These are phyloP conservation scores for Puntigrus tetrazona DNA, from an alignment of 2,113 vertebrate species.

Conservation along the genomic window DNA sequence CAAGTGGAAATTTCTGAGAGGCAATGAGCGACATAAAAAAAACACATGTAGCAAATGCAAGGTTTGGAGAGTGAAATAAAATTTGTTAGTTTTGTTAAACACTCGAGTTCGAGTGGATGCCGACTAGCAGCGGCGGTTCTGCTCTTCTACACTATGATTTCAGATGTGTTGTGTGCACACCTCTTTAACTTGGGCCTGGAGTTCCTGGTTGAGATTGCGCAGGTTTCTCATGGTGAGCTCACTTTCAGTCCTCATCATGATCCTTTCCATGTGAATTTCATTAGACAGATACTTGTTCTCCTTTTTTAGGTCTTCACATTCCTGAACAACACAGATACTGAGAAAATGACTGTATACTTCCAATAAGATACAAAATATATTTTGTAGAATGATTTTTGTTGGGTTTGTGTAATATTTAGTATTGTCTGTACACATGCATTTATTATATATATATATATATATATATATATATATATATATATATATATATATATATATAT, in stretches of 20 bases:
- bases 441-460: too few relatives aligned
- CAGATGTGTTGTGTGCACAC: slow-evolving; percentile 54
- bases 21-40: too few relatives aligned
- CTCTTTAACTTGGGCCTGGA: slow-evolving; percentile 77
- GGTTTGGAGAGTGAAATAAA: too few relatives aligned
- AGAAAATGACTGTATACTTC: not conserved
- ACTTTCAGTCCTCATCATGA: slow-evolving; percentile 78
- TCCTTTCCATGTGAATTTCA: slow-evolving; percentile 80
- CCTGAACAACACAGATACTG: slow-evolving; percentile 61
- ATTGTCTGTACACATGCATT: too few relatives aligned
- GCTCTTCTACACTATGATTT: not conserved
- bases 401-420: too few relatives aligned
- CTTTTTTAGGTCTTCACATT: slow-evolving; percentile 80
- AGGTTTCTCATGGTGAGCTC: slow-evolving; percentile 81
- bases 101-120: too few relatives aligned
- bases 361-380: not conserved
- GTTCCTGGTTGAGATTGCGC: slow-evolving; percentile 77
- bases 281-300: slow-evolving; percentile 78
- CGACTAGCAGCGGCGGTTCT: not conserved
- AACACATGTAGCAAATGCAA: too few relatives aligned
- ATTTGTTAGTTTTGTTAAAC: too few relatives aligned
- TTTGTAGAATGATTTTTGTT: not conserved
- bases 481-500: too few relatives aligned
- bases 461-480: too few relatives aligned
- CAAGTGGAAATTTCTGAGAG: too few relatives aligned